phyloP scores from a whole-genome alignment of 2,113 vertebrate species.

The Boulengeromyrus knoepffleri region DNA sequence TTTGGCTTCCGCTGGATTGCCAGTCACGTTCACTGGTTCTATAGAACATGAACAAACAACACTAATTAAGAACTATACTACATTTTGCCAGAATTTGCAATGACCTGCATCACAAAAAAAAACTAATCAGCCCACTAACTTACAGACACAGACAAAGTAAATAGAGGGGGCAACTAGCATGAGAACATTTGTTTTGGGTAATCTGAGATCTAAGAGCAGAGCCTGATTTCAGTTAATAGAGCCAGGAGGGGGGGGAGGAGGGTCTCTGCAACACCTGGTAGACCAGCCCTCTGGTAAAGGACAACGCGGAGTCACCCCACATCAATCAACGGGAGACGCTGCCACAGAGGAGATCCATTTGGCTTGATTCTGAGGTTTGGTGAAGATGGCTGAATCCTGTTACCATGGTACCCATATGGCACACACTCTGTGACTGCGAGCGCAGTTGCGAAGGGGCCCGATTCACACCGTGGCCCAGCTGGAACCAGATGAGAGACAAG shows the following conservation, averaged over 20 bases:
- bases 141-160: neutral
- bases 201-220: neutral
- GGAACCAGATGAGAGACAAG: neutral
- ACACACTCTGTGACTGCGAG: neutral
- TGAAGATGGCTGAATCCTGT: neutral
- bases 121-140: neutral
- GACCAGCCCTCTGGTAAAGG: neutral
- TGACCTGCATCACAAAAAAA: neutral
- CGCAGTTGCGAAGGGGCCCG: neutral
- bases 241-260: neutral
- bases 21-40: neutral
- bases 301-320: neutral
- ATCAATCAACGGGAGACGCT: no score
- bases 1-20: neutral
- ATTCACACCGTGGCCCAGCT: neutral
- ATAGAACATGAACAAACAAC: neutral
- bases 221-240: neutral
- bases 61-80: neutral
- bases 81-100: neutral
- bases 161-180: neutral
- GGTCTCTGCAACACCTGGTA: neutral
- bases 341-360: neutral
- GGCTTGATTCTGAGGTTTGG: neutral
- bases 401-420: neutral
- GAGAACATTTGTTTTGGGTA: neutral